Evolutionary conservation across 2,113 vertebrate genomes (phyloP).

Genomic region (Notothenia rossii): DNA sequence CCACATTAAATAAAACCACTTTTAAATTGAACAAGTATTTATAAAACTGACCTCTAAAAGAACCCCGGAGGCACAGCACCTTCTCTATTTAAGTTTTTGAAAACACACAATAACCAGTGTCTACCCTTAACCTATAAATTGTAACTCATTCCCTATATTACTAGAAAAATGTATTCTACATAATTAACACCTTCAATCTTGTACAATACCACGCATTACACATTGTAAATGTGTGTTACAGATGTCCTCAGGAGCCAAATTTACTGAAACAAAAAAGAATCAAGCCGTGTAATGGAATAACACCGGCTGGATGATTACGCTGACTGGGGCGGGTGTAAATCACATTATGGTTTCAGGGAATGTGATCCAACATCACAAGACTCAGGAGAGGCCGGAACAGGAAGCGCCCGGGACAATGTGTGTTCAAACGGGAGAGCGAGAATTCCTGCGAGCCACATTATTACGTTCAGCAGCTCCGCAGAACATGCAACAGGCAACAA

Average conservation of each 20-base stretch:
- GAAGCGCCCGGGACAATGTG: slow-evolving; percentile 55
- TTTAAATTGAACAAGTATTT: slow-evolving; percentile 22
- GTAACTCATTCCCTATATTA: slow-evolving; percentile 12
- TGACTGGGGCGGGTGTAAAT: slow-evolving; percentile 58
- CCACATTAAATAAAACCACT: slow-evolving; percentile 14
- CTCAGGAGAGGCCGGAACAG: slow-evolving; percentile 44
- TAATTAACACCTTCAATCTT: slow-evolving; percentile 56
- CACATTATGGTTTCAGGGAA: slow-evolving; percentile 68
- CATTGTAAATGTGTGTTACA: slow-evolving; percentile 55
- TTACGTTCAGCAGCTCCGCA: slow-evolving; percentile 51
- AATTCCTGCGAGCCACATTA: slow-evolving; percentile 77
- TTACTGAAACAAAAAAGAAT: slow-evolving; percentile 32
- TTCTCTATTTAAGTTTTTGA: slow-evolving; percentile 2
- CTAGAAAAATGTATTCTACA: slow-evolving; percentile 34
- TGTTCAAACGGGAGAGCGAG: slow-evolving; percentile 37
- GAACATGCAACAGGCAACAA: slow-evolving; percentile 59
- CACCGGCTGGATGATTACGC: slow-evolving; percentile 56
- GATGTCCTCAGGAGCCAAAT: slow-evolving; percentile 50
- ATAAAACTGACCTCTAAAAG: slow-evolving; percentile 30
- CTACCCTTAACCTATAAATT: slow-evolving; percentile 29
- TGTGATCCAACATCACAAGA: slow-evolving; percentile 52
- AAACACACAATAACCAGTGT: slow-evolving; percentile 27
- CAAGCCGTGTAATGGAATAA: slow-evolving; percentile 45
- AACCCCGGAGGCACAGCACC: not conserved
- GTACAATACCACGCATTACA: slow-evolving; percentile 46